Evolutionary conservation across 2,888 invertebrate species (phyloP).

Genomic region (Heterodera filipjevi): DNA sequence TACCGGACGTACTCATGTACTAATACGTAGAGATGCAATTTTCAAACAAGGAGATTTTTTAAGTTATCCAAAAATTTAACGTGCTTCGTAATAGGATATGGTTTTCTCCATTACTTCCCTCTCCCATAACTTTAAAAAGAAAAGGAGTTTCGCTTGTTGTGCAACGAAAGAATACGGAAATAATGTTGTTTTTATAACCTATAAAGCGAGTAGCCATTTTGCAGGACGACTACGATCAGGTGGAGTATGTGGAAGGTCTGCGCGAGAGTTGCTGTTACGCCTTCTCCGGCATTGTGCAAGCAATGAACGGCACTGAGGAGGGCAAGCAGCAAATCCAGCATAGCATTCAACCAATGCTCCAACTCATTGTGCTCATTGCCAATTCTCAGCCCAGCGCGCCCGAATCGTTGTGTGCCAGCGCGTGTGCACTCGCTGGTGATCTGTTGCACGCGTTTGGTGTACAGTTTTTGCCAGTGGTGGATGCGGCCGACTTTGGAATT

Average conservation of each 20-base stretch:
- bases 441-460: slow-evolving; percentile 86
- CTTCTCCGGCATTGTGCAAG: slow-evolving; percentile 96
- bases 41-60: no score
- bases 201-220: no score
- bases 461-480: slow-evolving; percentile 78
- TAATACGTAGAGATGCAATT: no score
- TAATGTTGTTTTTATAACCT: no score
- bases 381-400: slow-evolving; percentile 74
- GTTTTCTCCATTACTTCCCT: no score
- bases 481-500: slow-evolving; percentile 33
- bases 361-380: slow-evolving; percentile 84
- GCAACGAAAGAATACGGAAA: no score
- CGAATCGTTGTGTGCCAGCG: slow-evolving; percentile 85
- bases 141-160: no score
- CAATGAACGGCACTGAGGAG: slow-evolving; percentile 45
- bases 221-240: slow-evolving; percentile 86
- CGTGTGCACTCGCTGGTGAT: slow-evolving; percentile 92
- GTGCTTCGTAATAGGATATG: no score
- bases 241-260: slow-evolving; percentile 91
- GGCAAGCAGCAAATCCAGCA: slow-evolving; percentile 79
- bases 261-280: slow-evolving; percentile 94
- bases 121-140: no score
- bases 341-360: slow-evolving; percentile 84
- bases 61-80: no score
- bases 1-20: no score